phyloP scores from a whole-genome alignment of 1,140 invertebrate genomes.

The Caenorhabditis latens region DNA sequence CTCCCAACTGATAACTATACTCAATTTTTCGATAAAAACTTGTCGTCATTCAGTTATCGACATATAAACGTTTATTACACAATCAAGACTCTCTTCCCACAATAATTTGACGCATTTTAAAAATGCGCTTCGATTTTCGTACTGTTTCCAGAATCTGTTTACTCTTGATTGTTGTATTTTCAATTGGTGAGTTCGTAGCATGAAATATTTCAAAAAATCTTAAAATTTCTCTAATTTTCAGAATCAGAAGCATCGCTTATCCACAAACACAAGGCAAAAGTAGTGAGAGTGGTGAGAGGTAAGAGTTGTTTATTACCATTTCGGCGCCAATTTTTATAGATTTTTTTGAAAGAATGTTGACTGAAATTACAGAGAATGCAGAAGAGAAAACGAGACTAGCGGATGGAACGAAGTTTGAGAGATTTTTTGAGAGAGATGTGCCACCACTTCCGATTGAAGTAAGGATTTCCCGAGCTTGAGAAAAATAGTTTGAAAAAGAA shows the following conservation, averaged over 20 bases:
- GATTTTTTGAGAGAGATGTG: neutral
- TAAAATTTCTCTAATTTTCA: neutral
- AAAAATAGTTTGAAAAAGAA: too few relatives aligned
- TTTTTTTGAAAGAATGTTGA: neutral
- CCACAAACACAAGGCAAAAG: neutral
- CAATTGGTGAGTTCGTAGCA: neutral
- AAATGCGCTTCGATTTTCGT: slow-evolving; percentile 20
- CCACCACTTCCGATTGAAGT: slow-evolving; percentile 22
- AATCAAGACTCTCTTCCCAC: neutral
- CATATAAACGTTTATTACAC: slow-evolving; percentile 1
- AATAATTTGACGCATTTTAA: neutral
- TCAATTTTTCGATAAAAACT: slow-evolving; percentile 2
- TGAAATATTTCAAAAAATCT: neutral
- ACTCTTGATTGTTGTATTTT: neutral
- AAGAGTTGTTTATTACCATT: neutral
- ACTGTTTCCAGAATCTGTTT: slow-evolving; percentile 9
- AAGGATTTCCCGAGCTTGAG: too few relatives aligned
- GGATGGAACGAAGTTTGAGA: slow-evolving; percentile 20
- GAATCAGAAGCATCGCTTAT: neutral
- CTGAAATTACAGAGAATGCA: neutral
- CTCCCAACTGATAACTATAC: too few relatives aligned
- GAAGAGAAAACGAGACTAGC: slow-evolving; percentile 10
- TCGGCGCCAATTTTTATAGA: slow-evolving; percentile 9
- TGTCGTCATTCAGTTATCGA: slow-evolving; percentile 3
- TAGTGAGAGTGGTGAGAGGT: slow-evolving; percentile 14